Conservation (phyloP, 2,113 vertebrate species). For the Archilochus colubris region DNA sequence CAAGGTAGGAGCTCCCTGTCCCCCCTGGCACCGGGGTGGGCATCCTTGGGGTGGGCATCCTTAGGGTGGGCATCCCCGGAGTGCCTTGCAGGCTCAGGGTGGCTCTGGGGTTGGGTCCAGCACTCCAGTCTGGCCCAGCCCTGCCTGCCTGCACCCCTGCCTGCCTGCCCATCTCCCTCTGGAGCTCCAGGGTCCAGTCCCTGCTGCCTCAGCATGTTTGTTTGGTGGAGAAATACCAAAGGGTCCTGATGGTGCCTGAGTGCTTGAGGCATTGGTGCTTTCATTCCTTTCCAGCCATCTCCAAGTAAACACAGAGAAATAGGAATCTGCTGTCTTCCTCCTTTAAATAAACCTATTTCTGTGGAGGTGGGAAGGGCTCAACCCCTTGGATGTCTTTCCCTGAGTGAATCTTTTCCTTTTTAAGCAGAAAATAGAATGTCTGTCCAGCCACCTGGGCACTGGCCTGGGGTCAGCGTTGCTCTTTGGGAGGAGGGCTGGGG, state of each 20-base stretch:
- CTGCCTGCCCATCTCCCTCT: background rate
- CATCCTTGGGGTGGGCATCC: background rate
- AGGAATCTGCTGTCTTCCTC: slow-evolving; percentile 62
- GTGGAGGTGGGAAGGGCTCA: slow-evolving; percentile 31
- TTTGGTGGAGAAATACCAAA: slow-evolving; percentile 8
- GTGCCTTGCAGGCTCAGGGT: background rate
- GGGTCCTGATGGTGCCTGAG: background rate
- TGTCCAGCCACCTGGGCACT: background rate
- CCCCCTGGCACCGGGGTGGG: background rate
- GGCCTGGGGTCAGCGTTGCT: background rate
- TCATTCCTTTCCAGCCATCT: slow-evolving; percentile 62
- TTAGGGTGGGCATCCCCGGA: background rate
- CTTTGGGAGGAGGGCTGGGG: background rate
- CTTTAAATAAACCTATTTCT: slow-evolving; percentile 60
- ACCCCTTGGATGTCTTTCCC: slow-evolving; percentile 3
- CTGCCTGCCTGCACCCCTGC: background rate
- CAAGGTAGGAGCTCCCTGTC: background rate
- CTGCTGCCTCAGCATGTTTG: background rate
- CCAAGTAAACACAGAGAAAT: slow-evolving; percentile 67
- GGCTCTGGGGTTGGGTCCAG: background rate
- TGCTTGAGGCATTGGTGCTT: background rate
- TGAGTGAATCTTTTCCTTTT: slow-evolving; percentile 57
- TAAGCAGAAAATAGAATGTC: slow-evolving; percentile 38
- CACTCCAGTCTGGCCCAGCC: background rate
- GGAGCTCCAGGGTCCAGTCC: background rate